These are phyloP conservation scores for Mesembrinibis cayennensis DNA, from an alignment of 2,113 vertebrate genomes.

Conservation along the genomic window DNA sequence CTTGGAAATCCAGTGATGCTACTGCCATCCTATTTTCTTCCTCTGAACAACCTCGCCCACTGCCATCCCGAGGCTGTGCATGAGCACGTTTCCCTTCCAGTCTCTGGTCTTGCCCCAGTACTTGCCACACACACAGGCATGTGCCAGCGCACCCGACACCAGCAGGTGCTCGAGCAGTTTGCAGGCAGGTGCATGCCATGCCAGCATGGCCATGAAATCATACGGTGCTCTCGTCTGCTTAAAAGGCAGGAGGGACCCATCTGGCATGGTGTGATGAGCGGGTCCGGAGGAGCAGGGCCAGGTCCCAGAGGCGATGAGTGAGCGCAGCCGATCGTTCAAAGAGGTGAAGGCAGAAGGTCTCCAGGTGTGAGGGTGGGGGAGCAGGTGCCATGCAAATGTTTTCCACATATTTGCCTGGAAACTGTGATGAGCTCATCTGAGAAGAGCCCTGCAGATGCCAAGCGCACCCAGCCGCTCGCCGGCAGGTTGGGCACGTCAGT, in stretches of 20 bases:
- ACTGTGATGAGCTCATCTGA: background rate
- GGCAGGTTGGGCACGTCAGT: background rate
- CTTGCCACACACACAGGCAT: accelerated
- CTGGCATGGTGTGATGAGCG: accelerated
- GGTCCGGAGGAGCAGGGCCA: background rate
- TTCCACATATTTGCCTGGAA: background rate
- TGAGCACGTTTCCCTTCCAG: background rate
- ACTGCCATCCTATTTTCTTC: background rate
- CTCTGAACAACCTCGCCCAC: accelerated
- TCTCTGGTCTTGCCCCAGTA: background rate
- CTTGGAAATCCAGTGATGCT: background rate
- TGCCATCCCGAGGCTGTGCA: background rate
- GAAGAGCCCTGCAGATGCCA: background rate
- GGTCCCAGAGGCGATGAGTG: background rate
- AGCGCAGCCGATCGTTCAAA: background rate
- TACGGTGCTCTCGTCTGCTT: background rate
- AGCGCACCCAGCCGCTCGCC: accelerated
- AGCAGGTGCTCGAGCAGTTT: background rate
- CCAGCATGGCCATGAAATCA: accelerated
- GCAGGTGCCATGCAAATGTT: background rate
- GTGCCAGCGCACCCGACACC: accelerated
- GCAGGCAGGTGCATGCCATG: background rate
- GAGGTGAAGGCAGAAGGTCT: background rate
- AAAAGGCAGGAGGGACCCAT: background rate
- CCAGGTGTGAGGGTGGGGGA: background rate